A percentile compares a stretch with the other conserved stretches of the same genome.
Conservation (phyloP, 2,888 invertebrate genomes). For the Morinoia aosen region DNA sequence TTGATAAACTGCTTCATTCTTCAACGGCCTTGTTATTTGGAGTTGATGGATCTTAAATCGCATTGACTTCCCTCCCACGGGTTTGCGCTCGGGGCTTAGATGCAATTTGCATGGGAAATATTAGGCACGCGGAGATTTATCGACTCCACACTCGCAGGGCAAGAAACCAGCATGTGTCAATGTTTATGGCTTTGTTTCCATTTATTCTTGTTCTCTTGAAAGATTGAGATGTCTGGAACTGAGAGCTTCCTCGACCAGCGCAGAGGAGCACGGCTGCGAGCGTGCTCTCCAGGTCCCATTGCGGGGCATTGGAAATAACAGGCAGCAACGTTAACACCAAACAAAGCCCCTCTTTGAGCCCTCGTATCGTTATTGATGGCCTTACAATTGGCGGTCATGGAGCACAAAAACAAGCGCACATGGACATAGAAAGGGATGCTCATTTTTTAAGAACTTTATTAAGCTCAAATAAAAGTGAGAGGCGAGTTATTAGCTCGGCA, state of each 20-base stretch:
- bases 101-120: conserved; percentile 34
- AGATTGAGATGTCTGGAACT: conserved; percentile 4
- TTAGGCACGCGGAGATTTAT: conserved; percentile 1
- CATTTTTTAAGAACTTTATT: conserved; percentile 36
- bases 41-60: neutral
- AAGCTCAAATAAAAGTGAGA: conserved; percentile 27
- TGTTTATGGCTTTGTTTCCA: neutral
- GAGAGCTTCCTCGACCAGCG: neutral
- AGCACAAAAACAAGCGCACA: neutral
- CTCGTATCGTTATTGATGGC: conserved; percentile 33
- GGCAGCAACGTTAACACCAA: conserved; percentile 32
- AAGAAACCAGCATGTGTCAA: neutral
- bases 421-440: neutral
- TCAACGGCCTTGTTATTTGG: neutral
- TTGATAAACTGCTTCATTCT: neutral
- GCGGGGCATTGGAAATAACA: conserved; percentile 12
- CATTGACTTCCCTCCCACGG: neutral
- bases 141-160: neutral
- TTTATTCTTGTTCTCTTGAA: neutral
- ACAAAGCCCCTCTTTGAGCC: conserved; percentile 40
- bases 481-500: conserved; percentile 21
- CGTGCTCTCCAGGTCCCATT: neutral
- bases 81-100: neutral
- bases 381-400: conserved; percentile 5
- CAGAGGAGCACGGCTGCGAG: neutral